These are phyloP conservation scores for Thunnus thynnus DNA, from an alignment of 2,113 vertebrate species.

Conservation along the genomic window DNA sequence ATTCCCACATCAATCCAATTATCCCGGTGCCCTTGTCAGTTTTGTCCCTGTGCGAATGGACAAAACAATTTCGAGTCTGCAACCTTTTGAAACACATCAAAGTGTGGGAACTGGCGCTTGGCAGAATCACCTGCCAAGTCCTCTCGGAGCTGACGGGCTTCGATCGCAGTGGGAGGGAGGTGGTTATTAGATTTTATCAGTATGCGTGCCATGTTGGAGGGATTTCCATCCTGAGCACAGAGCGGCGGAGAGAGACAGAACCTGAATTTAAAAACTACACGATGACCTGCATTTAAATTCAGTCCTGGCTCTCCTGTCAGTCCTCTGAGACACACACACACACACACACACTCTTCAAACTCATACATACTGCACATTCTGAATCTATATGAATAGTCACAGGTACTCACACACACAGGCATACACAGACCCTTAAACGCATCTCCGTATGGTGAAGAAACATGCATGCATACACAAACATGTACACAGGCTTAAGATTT, in stretches of 20 bases:
- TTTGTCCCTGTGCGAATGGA: constrained; percentile 34
- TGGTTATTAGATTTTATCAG: constrained; percentile 43
- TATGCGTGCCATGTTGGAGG: constrained; percentile 29
- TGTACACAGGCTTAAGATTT: neutral
- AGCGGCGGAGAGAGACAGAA: constrained; percentile 17
- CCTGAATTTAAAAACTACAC: constrained; percentile 37
- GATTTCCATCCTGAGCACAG: constrained; percentile 47
- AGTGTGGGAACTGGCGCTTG: constrained; percentile 20
- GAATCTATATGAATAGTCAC: constrained; percentile 25
- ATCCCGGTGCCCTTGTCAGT: constrained; percentile 64
- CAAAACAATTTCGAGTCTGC: constrained; percentile 40
- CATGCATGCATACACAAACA: neutral
- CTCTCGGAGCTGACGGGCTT: constrained; percentile 4
- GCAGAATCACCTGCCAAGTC: constrained; percentile 34
- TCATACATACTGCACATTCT: constrained; percentile 10
- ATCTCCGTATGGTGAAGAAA: neutral
- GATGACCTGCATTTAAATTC: constrained; percentile 56
- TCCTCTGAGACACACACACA: constrained; percentile 40
- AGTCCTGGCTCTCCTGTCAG: constrained; percentile 13
- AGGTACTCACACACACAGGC: neutral
- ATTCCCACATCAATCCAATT: constrained; percentile 71
- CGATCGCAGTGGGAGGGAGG: constrained; percentile 9
- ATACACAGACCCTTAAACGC: neutral
- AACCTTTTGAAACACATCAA: constrained; percentile 31
- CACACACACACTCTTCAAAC: neutral